Evolutionary conservation across 2,113 vertebrate species (phyloP).

Genomic region (Salvelinus alpinus): DNA sequence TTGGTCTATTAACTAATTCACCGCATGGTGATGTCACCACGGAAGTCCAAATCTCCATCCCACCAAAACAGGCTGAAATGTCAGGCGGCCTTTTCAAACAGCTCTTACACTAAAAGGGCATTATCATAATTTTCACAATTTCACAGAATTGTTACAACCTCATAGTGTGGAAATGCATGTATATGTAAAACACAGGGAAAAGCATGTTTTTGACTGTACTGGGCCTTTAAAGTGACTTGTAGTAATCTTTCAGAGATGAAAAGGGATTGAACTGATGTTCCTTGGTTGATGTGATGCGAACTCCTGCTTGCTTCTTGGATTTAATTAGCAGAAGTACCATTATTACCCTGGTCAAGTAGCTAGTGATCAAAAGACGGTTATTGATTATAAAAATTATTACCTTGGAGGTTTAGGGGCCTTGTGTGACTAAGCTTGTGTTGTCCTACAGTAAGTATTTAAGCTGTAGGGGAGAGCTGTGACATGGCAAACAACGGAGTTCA

Average conservation of each 20-base stretch:
- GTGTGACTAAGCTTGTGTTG: conserved; percentile 2
- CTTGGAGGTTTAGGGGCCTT: conserved; percentile 5
- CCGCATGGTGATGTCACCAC: too few species aligned
- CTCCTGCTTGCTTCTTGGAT: neutral
- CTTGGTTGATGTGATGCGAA: neutral
- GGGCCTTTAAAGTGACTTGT: neutral
- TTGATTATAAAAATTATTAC: conserved; percentile 18
- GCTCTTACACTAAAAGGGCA: too few species aligned
- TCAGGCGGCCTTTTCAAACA: too few species aligned
- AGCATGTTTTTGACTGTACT: too few species aligned
- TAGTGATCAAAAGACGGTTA: conserved; percentile 23
- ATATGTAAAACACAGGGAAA: too few species aligned
- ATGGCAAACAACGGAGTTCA: neutral
- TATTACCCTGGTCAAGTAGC: conserved; percentile 18
- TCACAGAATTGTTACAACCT: too few species aligned
- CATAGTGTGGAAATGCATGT: too few species aligned
- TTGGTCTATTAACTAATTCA: too few species aligned
- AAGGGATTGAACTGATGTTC: neutral
- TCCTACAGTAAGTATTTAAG: neutral
- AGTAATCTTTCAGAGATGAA: conserved; percentile 7
- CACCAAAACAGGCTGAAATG: too few species aligned
- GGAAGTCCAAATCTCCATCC: too few species aligned
- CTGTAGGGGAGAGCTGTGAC: neutral
- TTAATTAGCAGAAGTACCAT: conserved; percentile 13
- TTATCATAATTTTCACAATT: too few species aligned